Conservation (phyloP, 2,113 vertebrate genomes). For the Vulpes ferrilata region DNA sequence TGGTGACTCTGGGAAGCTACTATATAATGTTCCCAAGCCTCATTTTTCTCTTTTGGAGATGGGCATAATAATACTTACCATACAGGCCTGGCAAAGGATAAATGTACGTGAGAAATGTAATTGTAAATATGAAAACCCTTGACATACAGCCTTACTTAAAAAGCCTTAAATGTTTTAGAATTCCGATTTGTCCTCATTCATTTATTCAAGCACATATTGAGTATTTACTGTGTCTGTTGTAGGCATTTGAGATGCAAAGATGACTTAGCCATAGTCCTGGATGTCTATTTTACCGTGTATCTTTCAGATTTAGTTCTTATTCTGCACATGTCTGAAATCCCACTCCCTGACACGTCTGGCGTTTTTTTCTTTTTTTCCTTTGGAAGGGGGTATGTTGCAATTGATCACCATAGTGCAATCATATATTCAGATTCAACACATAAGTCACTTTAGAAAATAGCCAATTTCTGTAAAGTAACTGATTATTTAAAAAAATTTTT, state of each 20-base stretch:
- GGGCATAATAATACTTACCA: not conserved
- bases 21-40: not conserved
- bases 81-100: not conserved
- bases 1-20: not conserved
- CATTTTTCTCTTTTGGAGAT: not conserved
- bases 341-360: fast-evolving
- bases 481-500: not conserved
- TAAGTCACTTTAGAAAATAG: constrained; percentile 16
- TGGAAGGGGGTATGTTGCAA: not conserved
- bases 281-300: not conserved
- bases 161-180: not conserved
- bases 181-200: not conserved
- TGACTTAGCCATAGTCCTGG: not conserved
- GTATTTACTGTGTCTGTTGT: not conserved
- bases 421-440: not conserved
- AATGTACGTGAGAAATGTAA: not conserved
- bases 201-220: not conserved
- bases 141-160: not conserved
- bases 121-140: not conserved
- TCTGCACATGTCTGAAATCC: not conserved
- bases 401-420: not conserved
- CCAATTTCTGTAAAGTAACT: constrained; percentile 37
- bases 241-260: not conserved
- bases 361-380: not conserved
- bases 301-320: not conserved